Conservation (phyloP, 2,797 vertebrate genomes). For the Odontamblyopus rebecca region DNA sequence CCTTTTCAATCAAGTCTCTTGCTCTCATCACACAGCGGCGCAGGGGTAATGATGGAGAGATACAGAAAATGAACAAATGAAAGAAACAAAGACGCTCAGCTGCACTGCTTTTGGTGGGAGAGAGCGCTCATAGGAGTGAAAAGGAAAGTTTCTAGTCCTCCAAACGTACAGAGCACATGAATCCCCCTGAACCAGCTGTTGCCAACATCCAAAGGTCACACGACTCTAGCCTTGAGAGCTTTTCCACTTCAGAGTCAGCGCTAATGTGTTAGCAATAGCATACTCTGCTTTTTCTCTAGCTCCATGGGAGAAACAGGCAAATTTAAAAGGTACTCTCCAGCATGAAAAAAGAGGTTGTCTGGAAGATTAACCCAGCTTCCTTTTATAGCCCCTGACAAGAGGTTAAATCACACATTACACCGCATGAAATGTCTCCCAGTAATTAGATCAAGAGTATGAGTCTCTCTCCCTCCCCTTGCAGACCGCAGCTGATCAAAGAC, state of each 20-base stretch:
- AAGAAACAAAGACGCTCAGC: slow-evolving; percentile 29
- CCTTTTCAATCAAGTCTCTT: slow-evolving; percentile 64
- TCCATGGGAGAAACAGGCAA: slow-evolving; percentile 58
- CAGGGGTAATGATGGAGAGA: slow-evolving; percentile 50
- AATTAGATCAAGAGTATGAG: slow-evolving; percentile 85
- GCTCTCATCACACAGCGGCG: slow-evolving; percentile 49
- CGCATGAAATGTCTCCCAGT: slow-evolving; percentile 77
- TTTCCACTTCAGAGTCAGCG: slow-evolving; percentile 51
- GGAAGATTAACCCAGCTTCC: slow-evolving; percentile 84
- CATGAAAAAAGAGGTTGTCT: slow-evolving; percentile 74
- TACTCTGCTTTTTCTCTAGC: slow-evolving; percentile 47
- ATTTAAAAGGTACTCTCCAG: slow-evolving; percentile 70
- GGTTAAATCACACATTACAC: slow-evolving; percentile 83
- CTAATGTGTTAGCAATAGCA: slow-evolving; percentile 47
- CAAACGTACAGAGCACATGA: slow-evolving; percentile 47
- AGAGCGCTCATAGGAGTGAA: slow-evolving; percentile 38
- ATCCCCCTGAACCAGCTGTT: slow-evolving; percentile 56
- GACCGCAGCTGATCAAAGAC: slow-evolving; percentile 79
- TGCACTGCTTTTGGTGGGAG: slow-evolving; percentile 46
- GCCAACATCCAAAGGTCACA: slow-evolving; percentile 70
- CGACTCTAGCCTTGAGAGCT: slow-evolving; percentile 60
- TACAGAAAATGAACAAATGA: slow-evolving; percentile 21
- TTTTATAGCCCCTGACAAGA: slow-evolving; percentile 83
- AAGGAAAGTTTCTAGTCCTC: slow-evolving; percentile 60
- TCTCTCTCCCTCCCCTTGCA: slow-evolving; percentile 63